These are phyloP conservation scores for Loxodonta africana DNA, from an alignment of 2,113 vertebrate genomes.

Conservation along the genomic window DNA sequence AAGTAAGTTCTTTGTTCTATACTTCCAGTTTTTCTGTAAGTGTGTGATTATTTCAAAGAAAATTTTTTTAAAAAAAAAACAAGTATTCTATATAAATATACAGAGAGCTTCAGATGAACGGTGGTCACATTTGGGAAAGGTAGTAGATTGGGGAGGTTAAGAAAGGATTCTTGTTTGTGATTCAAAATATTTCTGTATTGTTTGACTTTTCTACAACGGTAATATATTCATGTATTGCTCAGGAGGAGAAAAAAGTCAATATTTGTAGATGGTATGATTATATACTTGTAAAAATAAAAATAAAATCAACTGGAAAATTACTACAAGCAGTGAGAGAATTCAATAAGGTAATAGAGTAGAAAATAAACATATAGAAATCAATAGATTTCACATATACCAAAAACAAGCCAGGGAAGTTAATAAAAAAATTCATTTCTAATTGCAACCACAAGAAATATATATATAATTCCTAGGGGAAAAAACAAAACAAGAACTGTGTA, in stretches of 20 bases:
- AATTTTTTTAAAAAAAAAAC: neutral
- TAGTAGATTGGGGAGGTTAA: neutral
- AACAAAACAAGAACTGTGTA: neutral
- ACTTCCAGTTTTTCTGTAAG: neutral
- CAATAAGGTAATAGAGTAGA: slow-evolving; percentile 72
- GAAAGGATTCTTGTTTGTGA: slow-evolving; percentile 20
- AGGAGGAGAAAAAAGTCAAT: slow-evolving; percentile 15
- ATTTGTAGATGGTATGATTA: neutral
- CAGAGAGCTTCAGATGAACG: slow-evolving; percentile 37
- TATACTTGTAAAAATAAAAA: slow-evolving; percentile 34
- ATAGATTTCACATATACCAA: slow-evolving; percentile 61
- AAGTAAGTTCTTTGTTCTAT: neutral
- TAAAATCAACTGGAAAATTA: slow-evolving; percentile 63
- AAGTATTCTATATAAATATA: neutral
- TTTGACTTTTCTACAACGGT: slow-evolving; percentile 36
- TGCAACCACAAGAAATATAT: neutral
- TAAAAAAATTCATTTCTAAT: slow-evolving; percentile 34
- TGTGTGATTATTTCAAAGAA: neutral
- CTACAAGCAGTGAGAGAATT: slow-evolving; percentile 54
- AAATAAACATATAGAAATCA: slow-evolving; percentile 73
- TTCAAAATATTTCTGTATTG: slow-evolving; percentile 37
- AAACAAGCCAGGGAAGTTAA: slow-evolving; percentile 53
- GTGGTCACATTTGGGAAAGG: neutral
- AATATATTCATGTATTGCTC: slow-evolving; percentile 41
- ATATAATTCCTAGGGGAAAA: neutral